These are phyloP conservation scores for Pelodytes ibericus DNA, from an alignment of 2,797 vertebrate species.

Conservation along the genomic window DNA sequence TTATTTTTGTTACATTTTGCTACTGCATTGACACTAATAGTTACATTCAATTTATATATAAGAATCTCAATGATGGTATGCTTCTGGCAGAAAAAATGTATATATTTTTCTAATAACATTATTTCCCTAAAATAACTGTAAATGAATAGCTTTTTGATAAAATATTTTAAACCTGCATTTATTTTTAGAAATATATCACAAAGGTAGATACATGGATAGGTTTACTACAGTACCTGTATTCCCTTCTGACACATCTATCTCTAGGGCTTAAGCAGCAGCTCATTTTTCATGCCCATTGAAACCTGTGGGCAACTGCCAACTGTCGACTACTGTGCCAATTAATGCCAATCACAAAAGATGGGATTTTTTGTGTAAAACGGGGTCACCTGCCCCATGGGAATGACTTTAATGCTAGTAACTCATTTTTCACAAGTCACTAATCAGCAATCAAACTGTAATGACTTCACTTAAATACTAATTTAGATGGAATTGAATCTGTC, in stretches of 20 bases:
- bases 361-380: background rate
- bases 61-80: background rate
- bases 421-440: constrained; percentile 27
- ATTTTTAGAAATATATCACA: constrained; percentile 6
- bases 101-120: background rate
- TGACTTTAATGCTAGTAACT: constrained; percentile 11
- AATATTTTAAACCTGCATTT: constrained; percentile 11
- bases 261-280: constrained; percentile 12
- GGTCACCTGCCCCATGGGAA: constrained; percentile 17
- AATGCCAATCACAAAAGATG: constrained; percentile 17
- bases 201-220: background rate
- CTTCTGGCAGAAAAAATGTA: background rate
- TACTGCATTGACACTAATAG: too few species aligned
- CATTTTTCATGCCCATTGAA: constrained; percentile 23
- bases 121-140: background rate
- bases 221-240: constrained; percentile 3
- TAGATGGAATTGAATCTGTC: constrained; percentile 9
- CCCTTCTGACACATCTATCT: constrained; percentile 13
- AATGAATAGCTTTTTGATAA: background rate
- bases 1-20: too few species aligned
- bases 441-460: constrained; percentile 15
- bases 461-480: constrained; percentile 25
- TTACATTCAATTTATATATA: too few species aligned
- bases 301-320: background rate
- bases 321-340: constrained; percentile 20